Base-by-base conservation (phyloP, 2,888 invertebrate genomes). In the Noctua janthina region DNA sequence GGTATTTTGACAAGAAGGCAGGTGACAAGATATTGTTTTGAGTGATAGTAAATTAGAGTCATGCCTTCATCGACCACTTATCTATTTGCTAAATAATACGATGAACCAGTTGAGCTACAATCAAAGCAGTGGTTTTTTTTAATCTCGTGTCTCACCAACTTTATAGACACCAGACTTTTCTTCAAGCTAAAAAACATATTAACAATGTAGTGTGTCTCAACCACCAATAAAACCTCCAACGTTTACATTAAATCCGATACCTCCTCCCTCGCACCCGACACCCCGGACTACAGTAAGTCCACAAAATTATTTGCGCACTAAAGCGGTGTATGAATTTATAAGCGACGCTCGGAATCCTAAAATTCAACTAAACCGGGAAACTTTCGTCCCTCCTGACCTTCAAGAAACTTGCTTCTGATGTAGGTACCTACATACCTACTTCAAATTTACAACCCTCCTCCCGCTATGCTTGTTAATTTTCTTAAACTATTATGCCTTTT, bases 361-460 rank as follows among this genome's bases (percentile, higher is more conserved):
- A 88, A 90, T 90, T 89, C 90, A 89, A 90, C 87, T 89, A 88
- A 84, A 79, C 79, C 69, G 88, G 49, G 79, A 82, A 90, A 89
- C 70, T 90, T 90, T 76, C 68, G 73, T 76, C 81, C 82, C 79
- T 77, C 71, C 59, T 83, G 81, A 83, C 90, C 87, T 88, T 84
- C 82, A 70, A 82, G 82, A 75, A 82, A 84, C 89, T 89, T 89
- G 73, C 59, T 74, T 54, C 67, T 83, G 86, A 82, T 76, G 77
- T 82, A 83, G 66, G 66, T 69, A 81, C 29, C 23, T 79, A 83
- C 68, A 62, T 81, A 83, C 83, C 68, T 51, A 54, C 86, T 72
- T 49, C 10, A 51, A 81, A 85, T 83, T 89, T 85, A 88, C 78
- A 78, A 79, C 71, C 74, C 72, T 43, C 64, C n/a, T 69, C 68